A percentile compares a stretch with the other conserved stretches of the same genome.
phyloP scores from a whole-genome alignment of 1,140 invertebrate genomes.

The Drosophila ficusphila region DNA sequence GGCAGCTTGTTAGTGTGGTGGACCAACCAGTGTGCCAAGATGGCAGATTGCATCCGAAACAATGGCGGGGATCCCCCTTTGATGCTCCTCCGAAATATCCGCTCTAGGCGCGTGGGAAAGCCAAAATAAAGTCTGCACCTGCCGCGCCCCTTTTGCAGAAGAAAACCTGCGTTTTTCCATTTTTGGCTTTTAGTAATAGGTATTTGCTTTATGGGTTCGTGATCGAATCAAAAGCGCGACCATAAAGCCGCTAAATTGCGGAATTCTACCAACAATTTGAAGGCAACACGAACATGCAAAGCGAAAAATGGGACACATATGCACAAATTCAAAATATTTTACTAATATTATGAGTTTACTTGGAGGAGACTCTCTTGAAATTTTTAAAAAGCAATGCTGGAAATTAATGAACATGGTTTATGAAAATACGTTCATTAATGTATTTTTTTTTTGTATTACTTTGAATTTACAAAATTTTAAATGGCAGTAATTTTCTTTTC shows the following conservation, averaged over 20 bases:
- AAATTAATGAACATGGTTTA: too few species aligned
- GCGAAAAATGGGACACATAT: not conserved
- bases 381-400: too few species aligned
- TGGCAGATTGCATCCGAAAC: slow-evolving; percentile 75
- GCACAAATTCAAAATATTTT: not conserved
- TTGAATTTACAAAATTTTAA: too few species aligned
- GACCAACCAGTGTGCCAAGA: slow-evolving; percentile 57
- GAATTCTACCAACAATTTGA: slow-evolving; percentile 71
- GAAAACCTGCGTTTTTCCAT: slow-evolving; percentile 25
- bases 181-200: slow-evolving; percentile 33
- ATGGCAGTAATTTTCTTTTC: not conserved
- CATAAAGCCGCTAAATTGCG: slow-evolving; percentile 73
- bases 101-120: slow-evolving; percentile 63
- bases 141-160: slow-evolving; percentile 47
- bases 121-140: slow-evolving; percentile 55
- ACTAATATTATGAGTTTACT: too few species aligned
- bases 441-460: too few species aligned
- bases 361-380: too few species aligned
- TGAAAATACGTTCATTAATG: too few species aligned
- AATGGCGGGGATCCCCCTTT: slow-evolving; percentile 43
- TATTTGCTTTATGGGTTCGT: slow-evolving; percentile 47
- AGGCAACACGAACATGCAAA: slow-evolving; percentile 57
- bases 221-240: slow-evolving; percentile 71
- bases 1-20: slow-evolving; percentile 65
- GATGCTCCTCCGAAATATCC: slow-evolving; percentile 3